These are phyloP conservation scores for Lordiphosa clarofinis DNA, from an alignment of 1,140 invertebrate genomes.

Conservation along the genomic window DNA sequence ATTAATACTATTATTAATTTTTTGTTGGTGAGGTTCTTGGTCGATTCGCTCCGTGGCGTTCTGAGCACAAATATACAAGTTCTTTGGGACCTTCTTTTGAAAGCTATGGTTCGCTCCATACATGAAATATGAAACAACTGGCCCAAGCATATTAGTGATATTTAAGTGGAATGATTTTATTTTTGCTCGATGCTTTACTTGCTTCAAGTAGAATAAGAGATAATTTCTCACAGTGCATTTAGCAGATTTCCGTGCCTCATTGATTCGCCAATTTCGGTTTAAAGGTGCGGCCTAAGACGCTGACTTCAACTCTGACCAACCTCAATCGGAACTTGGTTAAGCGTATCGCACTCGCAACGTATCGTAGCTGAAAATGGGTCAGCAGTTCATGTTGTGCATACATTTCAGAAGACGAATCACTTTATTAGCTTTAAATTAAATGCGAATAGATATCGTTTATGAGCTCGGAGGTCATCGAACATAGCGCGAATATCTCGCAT, in stretches of 20 bases:
- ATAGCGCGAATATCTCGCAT: slow-evolving; percentile 12
- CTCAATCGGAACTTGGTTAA: slow-evolving; percentile 38
- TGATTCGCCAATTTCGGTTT: slow-evolving; percentile 21
- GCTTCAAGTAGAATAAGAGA: no score
- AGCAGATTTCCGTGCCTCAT: slow-evolving; percentile 8
- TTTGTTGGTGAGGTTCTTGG: no score
- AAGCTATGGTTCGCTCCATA: no score
- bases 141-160: no score
- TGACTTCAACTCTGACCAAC: slow-evolving; percentile 42
- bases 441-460: slow-evolving; percentile 34
- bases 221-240: no score
- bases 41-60: no score
- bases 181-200: no score
- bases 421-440: slow-evolving; percentile 29
- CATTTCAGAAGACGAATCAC: slow-evolving; percentile 20
- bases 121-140: no score
- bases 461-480: slow-evolving; percentile 29
- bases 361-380: slow-evolving; percentile 53
- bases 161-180: no score
- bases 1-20: no score
- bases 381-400: slow-evolving; percentile 39
- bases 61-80: no score
- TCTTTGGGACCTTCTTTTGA: no score
- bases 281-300: slow-evolving; percentile 16
- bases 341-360: slow-evolving; percentile 10